Percentiles rank a stretch among this genome's conserved stretches.
Evolutionary conservation across 2,888 invertebrate species (phyloP).

Genomic region (Psylliodes chrysocephalus): DNA sequence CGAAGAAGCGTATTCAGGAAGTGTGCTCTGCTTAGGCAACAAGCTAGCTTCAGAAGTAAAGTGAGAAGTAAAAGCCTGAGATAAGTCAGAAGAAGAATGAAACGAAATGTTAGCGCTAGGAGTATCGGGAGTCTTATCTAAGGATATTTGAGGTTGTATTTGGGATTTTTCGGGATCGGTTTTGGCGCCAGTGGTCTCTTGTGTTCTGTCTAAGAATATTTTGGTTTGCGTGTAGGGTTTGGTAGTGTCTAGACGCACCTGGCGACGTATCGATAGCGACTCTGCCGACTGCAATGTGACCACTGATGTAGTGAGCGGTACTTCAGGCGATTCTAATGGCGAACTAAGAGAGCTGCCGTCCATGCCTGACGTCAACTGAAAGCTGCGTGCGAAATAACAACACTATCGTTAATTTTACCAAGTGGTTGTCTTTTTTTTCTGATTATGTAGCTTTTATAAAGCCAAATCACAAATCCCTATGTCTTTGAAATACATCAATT

Average conservation of each 20-base stretch:
- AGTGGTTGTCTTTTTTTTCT: constrained; percentile 23
- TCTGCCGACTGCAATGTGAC: constrained; percentile 76
- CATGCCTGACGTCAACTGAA: constrained; percentile 83
- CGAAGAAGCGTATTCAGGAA: constrained; percentile 61
- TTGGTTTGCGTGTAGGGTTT: constrained; percentile 43
- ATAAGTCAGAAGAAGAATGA: constrained; percentile 53
- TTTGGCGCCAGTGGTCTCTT: constrained; percentile 76
- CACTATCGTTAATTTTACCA: constrained; percentile 36
- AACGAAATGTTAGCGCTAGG: constrained; percentile 74
- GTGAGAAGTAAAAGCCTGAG: constrained; percentile 60
- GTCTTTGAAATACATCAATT: too few species aligned
- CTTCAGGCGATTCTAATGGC: constrained; percentile 85
- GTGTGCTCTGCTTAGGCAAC: constrained; percentile 48
- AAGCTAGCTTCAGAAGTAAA: constrained; percentile 59
- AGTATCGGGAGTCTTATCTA: constrained; percentile 71
- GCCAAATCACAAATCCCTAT: too few species aligned
- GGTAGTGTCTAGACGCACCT: constrained; percentile 60
- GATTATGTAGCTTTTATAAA: too few species aligned
- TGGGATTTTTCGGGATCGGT: constrained; percentile 54
- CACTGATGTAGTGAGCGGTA: constrained; percentile 73
- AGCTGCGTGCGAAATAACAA: constrained; percentile 68
- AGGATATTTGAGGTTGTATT: constrained; percentile 42
- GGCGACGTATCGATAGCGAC: constrained; percentile 65
- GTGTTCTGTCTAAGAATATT: constrained; percentile 63
- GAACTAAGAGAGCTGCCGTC: constrained; percentile 83